phyloP scores from a whole-genome alignment of 2,888 invertebrate genomes.

The Trachelus iudaicus region DNA sequence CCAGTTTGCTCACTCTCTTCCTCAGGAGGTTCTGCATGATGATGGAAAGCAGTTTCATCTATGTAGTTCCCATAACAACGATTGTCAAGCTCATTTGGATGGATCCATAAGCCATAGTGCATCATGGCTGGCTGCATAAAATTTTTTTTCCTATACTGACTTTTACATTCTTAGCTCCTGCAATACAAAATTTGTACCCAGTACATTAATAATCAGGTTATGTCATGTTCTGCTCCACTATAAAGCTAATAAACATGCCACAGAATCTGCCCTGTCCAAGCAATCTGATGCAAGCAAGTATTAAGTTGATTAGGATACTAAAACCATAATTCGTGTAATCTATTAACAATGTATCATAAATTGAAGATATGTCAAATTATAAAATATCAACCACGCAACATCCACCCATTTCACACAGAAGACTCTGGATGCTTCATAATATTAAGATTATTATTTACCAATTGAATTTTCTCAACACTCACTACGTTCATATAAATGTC shows the following conservation, averaged over 20 bases:
- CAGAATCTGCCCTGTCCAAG: too few species aligned
- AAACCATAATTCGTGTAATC: not conserved
- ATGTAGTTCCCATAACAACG: conserved; percentile 42
- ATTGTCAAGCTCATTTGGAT: conserved; percentile 39
- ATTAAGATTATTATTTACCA: not conserved
- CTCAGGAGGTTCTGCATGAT: conserved; percentile 39
- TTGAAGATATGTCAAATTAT: not conserved
- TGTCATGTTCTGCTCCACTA: not conserved
- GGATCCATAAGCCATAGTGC: conserved; percentile 48
- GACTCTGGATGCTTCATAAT: not conserved
- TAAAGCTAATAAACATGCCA: not conserved
- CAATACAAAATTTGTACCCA: not conserved
- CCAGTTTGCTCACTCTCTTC: conserved; percentile 56
- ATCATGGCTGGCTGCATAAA: conserved; percentile 35
- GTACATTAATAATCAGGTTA: not conserved
- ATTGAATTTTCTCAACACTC: not conserved
- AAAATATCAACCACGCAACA: not conserved
- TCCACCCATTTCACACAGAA: not conserved
- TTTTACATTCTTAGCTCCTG: not conserved
- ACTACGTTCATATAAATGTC: not conserved
- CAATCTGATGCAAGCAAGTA: too few species aligned
- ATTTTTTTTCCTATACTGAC: not conserved
- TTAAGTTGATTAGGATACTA: not conserved
- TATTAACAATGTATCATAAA: not conserved
- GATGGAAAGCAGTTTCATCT: conserved; percentile 30